These are phyloP conservation scores for Lutjanus erythropterus DNA, from an alignment of 2,113 vertebrate species.

Conservation along the genomic window DNA sequence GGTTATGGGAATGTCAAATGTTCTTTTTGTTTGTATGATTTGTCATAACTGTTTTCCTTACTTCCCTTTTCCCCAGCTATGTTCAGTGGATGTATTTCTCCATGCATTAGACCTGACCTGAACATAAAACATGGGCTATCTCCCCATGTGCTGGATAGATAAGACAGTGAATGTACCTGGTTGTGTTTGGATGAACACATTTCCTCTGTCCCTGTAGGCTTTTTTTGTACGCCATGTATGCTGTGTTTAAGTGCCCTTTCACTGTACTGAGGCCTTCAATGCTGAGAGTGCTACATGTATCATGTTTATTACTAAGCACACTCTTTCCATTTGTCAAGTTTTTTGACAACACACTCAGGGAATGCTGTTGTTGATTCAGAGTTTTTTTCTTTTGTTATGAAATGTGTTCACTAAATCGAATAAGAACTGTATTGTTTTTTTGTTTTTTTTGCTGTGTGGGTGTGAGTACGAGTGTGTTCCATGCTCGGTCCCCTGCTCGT, in stretches of 20 bases:
- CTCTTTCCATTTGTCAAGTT: slow-evolving; percentile 64
- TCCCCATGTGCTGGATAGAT: slow-evolving; percentile 74
- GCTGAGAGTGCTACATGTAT: slow-evolving; percentile 43
- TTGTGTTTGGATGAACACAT: slow-evolving; percentile 71
- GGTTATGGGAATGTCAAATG: slow-evolving; percentile 81
- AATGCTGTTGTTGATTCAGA: slow-evolving; percentile 50
- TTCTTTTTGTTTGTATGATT: slow-evolving; percentile 75
- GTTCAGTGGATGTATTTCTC: slow-evolving; percentile 82
- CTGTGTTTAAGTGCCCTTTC: slow-evolving; percentile 71
- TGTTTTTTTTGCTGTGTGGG: background rate
- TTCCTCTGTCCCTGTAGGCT: slow-evolving; percentile 62
- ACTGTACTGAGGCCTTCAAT: slow-evolving; percentile 62
- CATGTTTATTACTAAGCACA: slow-evolving; percentile 39
- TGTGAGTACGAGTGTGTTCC: slow-evolving; percentile 39
- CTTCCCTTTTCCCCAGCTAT: slow-evolving; percentile 83
- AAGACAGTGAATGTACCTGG: slow-evolving; percentile 64
- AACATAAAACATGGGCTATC: slow-evolving; percentile 80
- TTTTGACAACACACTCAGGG: slow-evolving; percentile 60
- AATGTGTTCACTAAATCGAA: slow-evolving; percentile 59
- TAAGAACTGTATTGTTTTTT: slow-evolving; percentile 10
- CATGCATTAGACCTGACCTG: slow-evolving; percentile 75
- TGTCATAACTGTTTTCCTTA: slow-evolving; percentile 82
- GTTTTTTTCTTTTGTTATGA: slow-evolving; percentile 41
- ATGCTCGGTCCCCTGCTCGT: slow-evolving; percentile 12
- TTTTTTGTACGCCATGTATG: slow-evolving; percentile 55